Conservation (phyloP, 2,113 vertebrate species). For the Python bivittatus region DNA sequence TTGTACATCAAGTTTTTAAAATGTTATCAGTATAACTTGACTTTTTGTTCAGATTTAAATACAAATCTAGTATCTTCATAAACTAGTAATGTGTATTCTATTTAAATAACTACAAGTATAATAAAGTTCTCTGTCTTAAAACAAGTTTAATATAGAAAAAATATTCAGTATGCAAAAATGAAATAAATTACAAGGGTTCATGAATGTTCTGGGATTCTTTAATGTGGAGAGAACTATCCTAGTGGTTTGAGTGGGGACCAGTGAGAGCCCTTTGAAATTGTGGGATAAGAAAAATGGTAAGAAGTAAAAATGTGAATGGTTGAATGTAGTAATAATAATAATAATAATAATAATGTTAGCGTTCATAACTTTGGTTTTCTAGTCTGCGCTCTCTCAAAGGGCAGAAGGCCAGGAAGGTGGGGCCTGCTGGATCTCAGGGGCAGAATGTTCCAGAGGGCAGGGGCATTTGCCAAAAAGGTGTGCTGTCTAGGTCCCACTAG, state of each 20-base stretch:
- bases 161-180: not conserved
- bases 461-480: not conserved
- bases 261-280: not conserved
- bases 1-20: constrained; percentile 13
- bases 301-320: not conserved
- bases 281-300: not conserved
- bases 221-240: not conserved
- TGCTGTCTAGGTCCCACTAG: not conserved
- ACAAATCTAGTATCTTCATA: fast-evolving
- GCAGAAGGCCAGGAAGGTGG: not conserved
- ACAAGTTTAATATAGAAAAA: fast-evolving
- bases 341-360: not conserved
- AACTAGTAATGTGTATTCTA: not conserved
- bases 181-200: not conserved
- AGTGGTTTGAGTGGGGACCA: not conserved
- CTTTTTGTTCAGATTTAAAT: constrained; percentile 9
- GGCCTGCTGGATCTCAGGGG: not conserved
- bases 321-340: not conserved
- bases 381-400: not conserved
- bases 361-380: not conserved
- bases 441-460: not conserved
- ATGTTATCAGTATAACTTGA: not conserved
- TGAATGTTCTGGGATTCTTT: not conserved
- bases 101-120: not conserved
- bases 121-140: not conserved